phyloP scores from a whole-genome alignment of 2,797 vertebrate genomes.

The Lycodopsis pacificus region DNA sequence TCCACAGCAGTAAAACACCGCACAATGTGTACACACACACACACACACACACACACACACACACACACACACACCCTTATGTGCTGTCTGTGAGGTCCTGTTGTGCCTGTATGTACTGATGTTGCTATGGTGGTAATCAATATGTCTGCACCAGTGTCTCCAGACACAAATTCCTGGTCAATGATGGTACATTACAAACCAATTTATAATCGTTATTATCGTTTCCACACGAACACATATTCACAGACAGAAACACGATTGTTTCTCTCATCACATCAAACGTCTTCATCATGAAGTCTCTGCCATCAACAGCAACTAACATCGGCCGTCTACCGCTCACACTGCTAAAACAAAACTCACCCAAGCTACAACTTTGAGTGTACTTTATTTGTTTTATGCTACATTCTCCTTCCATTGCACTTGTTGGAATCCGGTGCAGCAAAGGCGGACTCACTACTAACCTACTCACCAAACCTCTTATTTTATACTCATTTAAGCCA shows the following conservation, averaged over 20 bases:
- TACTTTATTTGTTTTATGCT: not conserved
- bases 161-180: constrained; percentile 66
- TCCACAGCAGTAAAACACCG: constrained; percentile 73
- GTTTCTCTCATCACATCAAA: constrained; percentile 15
- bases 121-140: constrained; percentile 69
- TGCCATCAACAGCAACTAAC: constrained; percentile 20
- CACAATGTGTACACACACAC: not conserved
- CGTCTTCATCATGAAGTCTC: constrained; percentile 29
- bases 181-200: constrained; percentile 51
- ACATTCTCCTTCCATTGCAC: not conserved
- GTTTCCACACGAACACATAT: constrained; percentile 5
- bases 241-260: constrained; percentile 18
- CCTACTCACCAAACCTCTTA: not conserved
- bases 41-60: constrained; percentile 9
- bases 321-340: not conserved
- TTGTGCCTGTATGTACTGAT: constrained; percentile 60
- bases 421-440: not conserved
- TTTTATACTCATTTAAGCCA: not conserved
- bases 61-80: constrained; percentile 6
- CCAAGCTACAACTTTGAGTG: not conserved
- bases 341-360: not conserved
- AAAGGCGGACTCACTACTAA: not conserved
- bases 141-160: constrained; percentile 66
- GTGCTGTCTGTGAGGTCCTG: constrained; percentile 36
- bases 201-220: constrained; percentile 44